Percentiles rank a stretch among this genome's conserved stretches.
Evolutionary conservation across 2,797 vertebrate species (phyloP).

Genomic region (Octomys mimax): DNA sequence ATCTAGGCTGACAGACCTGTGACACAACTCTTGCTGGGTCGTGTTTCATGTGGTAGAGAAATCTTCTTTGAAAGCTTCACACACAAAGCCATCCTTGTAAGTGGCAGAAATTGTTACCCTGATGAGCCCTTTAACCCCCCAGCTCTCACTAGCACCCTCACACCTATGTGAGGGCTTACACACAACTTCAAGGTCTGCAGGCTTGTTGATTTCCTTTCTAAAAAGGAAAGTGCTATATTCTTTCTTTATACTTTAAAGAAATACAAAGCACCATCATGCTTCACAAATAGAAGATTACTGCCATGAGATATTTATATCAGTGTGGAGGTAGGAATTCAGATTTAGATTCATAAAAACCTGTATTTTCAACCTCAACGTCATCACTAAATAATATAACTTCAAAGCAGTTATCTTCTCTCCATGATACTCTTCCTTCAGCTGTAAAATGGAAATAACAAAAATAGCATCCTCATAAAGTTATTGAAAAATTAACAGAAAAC

Average conservation of each 20-base stretch:
- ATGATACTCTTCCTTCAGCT: neutral
- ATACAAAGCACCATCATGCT: neutral
- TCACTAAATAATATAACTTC: neutral
- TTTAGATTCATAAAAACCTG: neutral
- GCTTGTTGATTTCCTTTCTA: slow-evolving; percentile 13
- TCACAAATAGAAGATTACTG: neutral
- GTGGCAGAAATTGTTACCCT: neutral
- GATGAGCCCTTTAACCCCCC: neutral
- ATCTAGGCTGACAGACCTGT: neutral
- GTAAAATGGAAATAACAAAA: slow-evolving; percentile 44
- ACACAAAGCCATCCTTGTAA: neutral
- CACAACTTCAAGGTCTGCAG: neutral
- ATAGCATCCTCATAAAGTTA: neutral
- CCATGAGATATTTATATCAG: neutral
- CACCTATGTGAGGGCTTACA: neutral
- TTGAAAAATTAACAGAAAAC: neutral
- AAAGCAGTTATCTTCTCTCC: neutral
- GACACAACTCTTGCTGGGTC: neutral
- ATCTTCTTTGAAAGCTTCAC: neutral
- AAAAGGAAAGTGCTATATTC: neutral
- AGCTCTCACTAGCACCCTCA: neutral
- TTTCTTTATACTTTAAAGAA: neutral
- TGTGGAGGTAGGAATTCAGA: neutral
- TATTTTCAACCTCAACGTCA: neutral
- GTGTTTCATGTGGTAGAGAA: neutral